phyloP scores from a whole-genome alignment of 1,140 invertebrate genomes.

The Aphelenchoides fujianensis region DNA sequence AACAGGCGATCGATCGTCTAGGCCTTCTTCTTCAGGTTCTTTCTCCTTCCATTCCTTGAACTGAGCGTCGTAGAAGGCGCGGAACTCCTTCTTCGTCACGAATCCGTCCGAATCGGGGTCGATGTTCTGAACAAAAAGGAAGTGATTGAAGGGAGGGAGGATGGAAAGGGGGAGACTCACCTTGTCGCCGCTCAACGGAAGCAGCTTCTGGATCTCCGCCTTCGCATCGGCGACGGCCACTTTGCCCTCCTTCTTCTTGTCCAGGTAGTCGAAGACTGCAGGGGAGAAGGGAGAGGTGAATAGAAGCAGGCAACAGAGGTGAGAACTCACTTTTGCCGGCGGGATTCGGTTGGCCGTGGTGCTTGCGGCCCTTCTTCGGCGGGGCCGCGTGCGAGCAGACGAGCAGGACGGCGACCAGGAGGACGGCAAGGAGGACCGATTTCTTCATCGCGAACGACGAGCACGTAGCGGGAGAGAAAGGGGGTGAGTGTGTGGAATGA shows the following conservation, averaged over 20 bases:
- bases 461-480: too few relatives aligned
- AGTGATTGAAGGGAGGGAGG: neutral
- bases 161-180: neutral
- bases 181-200: constrained; percentile 3
- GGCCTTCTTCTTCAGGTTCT: neutral
- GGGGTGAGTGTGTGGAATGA: too few relatives aligned
- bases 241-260: neutral
- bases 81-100: neutral
- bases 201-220: neutral
- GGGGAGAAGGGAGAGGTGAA: neutral
- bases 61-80: constrained; percentile 5
- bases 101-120: neutral
- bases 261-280: constrained; percentile 2
- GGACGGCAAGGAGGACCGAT: neutral
- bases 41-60: neutral
- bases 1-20: neutral
- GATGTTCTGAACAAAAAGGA: neutral
- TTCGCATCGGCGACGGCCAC: neutral
- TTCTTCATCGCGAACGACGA: neutral
- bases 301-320: neutral
- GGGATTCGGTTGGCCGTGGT: neutral
- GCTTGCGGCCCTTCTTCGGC: neutral
- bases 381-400: neutral
- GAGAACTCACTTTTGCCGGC: neutral
- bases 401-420: neutral